Conservation (phyloP, 2,888 invertebrate species). For the Heliconius ismenius region DNA sequence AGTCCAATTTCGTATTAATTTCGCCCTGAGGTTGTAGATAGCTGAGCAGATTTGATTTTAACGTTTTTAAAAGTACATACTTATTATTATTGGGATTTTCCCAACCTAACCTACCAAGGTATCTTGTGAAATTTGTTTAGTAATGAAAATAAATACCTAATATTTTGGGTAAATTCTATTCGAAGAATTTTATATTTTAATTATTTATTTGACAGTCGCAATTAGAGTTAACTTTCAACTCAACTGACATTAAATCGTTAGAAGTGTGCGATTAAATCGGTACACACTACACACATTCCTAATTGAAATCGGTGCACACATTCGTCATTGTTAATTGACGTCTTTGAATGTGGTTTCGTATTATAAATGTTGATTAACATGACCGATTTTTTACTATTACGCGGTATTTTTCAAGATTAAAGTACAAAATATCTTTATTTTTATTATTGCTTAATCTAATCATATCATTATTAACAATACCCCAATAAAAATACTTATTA, state of each 20-base stretch:
- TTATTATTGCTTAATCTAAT: conserved; percentile 11
- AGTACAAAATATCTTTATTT: background rate
- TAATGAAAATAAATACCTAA: background rate
- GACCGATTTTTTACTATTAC: background rate
- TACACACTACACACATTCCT: background rate
- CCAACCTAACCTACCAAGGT: too few species aligned
- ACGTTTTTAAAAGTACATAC: too few species aligned
- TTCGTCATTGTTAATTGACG: background rate
- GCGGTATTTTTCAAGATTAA: background rate
- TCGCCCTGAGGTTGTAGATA: too few species aligned
- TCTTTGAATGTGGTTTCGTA: background rate
- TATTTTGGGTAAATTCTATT: background rate
- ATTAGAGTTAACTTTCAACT: too few species aligned
- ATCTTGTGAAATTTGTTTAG: too few species aligned
- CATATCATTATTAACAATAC: background rate
- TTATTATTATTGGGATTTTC: too few species aligned
- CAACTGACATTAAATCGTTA: too few species aligned
- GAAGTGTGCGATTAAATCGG: too few species aligned
- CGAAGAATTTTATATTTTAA: background rate
- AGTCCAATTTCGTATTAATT: too few species aligned
- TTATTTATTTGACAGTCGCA: background rate
- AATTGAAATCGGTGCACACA: background rate
- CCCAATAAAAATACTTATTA: background rate
- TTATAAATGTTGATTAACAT: background rate
- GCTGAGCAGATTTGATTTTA: too few species aligned